Evolutionary conservation across 2,113 vertebrate genomes (phyloP).

Genomic region (Pithys albifrons): DNA sequence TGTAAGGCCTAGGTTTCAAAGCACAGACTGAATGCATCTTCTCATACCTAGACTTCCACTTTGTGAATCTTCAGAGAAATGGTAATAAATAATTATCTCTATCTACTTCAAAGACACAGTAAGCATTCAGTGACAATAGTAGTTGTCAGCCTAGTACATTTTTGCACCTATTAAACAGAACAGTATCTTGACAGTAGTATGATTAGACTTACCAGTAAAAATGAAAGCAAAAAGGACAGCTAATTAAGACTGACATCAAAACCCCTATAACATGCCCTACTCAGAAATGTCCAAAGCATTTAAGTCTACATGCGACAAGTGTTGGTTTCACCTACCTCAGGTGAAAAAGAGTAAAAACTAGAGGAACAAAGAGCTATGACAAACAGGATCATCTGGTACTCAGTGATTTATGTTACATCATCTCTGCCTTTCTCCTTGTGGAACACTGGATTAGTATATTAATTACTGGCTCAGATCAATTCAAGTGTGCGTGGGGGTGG

Average conservation of each 20-base stretch:
- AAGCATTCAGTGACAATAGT: not conserved
- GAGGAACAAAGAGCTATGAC: not conserved
- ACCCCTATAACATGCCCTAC: not conserved
- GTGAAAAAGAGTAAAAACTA: not conserved
- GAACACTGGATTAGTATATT: not conserved
- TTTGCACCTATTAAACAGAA: not conserved
- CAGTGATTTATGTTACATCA: not conserved
- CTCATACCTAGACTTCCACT: not conserved
- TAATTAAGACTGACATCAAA: constrained; percentile 20
- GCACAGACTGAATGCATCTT: not conserved
- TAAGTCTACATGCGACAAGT: not conserved
- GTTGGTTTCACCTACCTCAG: not conserved
- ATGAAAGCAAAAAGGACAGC: not conserved
- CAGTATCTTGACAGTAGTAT: not conserved
- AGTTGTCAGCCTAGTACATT: not conserved
- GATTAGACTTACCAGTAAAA: not conserved
- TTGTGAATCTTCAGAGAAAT: not conserved
- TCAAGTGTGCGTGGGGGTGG: not conserved
- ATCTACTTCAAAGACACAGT: not conserved
- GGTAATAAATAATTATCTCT: not conserved
- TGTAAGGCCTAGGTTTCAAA: not conserved
- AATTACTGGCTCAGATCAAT: not conserved
- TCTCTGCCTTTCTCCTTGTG: not conserved
- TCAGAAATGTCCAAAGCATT: constrained; percentile 10
- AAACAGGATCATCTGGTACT: not conserved